Percentiles rank a stretch among this genome's conserved stretches.
phyloP scores from a whole-genome alignment of 1,140 invertebrate species.

The Whitmania pigra region DNA sequence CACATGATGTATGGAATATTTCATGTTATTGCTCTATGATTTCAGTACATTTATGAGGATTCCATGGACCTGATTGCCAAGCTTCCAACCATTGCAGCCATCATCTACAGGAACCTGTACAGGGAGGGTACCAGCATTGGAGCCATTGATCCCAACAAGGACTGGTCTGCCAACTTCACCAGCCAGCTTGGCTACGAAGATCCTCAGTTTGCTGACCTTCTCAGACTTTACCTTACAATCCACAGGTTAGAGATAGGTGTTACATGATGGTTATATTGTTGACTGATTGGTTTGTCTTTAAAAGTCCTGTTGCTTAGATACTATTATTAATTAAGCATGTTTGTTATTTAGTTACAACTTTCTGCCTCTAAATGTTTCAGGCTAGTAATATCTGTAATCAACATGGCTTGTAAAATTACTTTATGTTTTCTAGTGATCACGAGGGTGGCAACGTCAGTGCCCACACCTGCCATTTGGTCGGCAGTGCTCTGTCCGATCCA shows the following conservation, averaged over 20 bases:
- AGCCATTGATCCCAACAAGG: constrained; percentile 72
- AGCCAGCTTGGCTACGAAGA: constrained; percentile 83
- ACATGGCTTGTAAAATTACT: no score
- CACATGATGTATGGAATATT: background rate
- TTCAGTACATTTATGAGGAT: constrained; percentile 70
- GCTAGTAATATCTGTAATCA: no score
- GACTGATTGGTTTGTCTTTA: background rate
- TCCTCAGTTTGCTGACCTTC: constrained; percentile 72
- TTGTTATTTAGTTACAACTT: constrained; percentile 15
- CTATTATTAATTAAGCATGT: background rate
- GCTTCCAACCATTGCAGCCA: constrained; percentile 80
- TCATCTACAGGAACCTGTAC: constrained; percentile 69
- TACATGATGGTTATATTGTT: background rate
- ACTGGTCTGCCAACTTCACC: constrained; percentile 88
- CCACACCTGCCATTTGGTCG: constrained; percentile 85
- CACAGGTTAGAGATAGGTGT: constrained; percentile 48
- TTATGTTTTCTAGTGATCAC: constrained; percentile 57
- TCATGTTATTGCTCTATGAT: constrained; percentile 15
- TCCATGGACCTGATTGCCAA: constrained; percentile 92
- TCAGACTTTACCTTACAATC: constrained; percentile 88
- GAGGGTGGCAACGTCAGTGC: constrained; percentile 88
- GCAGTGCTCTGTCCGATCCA: constrained; percentile 83
- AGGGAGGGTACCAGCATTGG: constrained; percentile 70
- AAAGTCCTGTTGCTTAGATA: no score
- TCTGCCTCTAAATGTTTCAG: background rate